Evolutionary conservation across 1,140 invertebrate genomes (phyloP), one percentile per base, ranked within the genome.

Genomic region (Leptinotarsa undecemlineata): DNA sequence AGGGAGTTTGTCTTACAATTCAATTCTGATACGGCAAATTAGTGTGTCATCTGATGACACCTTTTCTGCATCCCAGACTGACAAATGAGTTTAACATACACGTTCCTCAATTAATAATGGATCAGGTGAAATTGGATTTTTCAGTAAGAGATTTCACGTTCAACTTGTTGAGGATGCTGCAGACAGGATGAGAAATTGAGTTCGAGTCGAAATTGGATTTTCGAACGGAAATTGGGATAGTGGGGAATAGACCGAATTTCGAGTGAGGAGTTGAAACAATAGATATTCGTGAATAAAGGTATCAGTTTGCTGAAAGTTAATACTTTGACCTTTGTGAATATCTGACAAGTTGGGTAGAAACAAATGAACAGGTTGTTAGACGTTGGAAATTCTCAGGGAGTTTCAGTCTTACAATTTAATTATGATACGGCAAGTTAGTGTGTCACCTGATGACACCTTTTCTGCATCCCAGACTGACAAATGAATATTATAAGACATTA

Each of bases 101-200:
- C 17, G 51, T 17, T 57, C 51, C n/a, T 19, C 51, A 57, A 57
- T 57, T 57, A 57, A 57, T 57, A 57, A 57, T 57, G 51, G 51
- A 57, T 57, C 51, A 57, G 51, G 51, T 57, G 51, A 57, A 57
- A 57, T 57, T 57, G 51, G 51, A 57, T 57, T 57, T 57, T 57
- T 57, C 51, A 57, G 15, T 15, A 19, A 15, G 51, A 57, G 51
- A 57, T 57, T 57, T 57, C 51, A 57, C 51, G 51, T 57, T 57
- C 51, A 57, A 57, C 51, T 57, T 57, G 51, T 57, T 57, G 51
- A 57, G 51, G 51, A 57, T 57, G 51, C 51, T 57, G 51, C 51
- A 57, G 51, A 57, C 51, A 57, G 51, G 51, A 57, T 57, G 51
- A 57, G 51, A 57, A 57, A 57, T 57, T 57, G 51, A 57, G 17